These are phyloP conservation scores for Brienomyrus longianalis DNA, from an alignment of 2,113 vertebrate genomes.

Conservation along the genomic window DNA sequence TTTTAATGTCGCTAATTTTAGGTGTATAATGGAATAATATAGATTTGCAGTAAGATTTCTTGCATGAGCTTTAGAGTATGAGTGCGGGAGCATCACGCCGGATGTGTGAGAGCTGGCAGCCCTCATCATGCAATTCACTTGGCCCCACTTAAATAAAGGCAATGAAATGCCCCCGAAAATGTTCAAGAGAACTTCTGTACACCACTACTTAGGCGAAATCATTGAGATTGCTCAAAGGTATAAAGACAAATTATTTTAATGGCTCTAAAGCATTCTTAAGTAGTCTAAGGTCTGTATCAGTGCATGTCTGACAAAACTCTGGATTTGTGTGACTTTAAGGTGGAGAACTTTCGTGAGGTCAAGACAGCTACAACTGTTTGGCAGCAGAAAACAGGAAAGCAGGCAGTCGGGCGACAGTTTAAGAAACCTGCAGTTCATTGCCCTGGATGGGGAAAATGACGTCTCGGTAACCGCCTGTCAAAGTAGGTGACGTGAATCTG, in stretches of 20 bases:
- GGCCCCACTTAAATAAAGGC: slow-evolving; percentile 48
- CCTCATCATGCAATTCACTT: background rate
- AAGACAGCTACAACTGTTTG: background rate
- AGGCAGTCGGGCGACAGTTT: background rate
- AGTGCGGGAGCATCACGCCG: background rate
- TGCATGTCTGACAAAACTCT: background rate
- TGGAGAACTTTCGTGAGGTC: background rate
- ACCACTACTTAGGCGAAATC: slow-evolving; percentile 10
- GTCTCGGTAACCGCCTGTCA: slow-evolving; percentile 1
- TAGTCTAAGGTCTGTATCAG: slow-evolving; percentile 1
- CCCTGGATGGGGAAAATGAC: background rate
- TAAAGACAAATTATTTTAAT: slow-evolving; percentile 13
- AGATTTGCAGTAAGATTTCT: background rate
- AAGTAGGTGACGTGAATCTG: slow-evolving; percentile 16
- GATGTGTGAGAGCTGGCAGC: background rate
- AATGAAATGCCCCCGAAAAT: slow-evolving; percentile 37
- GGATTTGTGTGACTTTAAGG: background rate
- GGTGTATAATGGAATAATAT: background rate
- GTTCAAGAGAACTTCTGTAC: slow-evolving; percentile 35
- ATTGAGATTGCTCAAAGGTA: background rate
- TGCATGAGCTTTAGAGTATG: background rate
- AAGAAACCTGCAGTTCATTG: background rate
- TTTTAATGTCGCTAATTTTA: background rate
- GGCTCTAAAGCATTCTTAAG: slow-evolving; percentile 41
- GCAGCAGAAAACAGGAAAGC: slow-evolving; percentile 16